phyloP scores from a whole-genome alignment of 2,797 vertebrate species.

The Eidolon dupreanum region DNA sequence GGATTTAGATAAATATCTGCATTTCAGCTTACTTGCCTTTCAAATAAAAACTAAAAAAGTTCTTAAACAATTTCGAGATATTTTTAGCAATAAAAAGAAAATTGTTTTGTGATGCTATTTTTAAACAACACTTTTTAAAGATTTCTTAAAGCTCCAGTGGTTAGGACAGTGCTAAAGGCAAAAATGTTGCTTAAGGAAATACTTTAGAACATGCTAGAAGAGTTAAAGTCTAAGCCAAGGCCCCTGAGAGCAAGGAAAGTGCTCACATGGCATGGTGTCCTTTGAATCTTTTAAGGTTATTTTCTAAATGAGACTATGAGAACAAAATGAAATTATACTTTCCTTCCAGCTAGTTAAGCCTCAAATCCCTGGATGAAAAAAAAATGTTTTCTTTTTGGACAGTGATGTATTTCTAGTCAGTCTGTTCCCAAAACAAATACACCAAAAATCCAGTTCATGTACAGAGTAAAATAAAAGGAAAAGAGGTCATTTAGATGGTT shows the following conservation, averaged over 20 bases:
- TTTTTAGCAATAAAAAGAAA: conserved; percentile 67
- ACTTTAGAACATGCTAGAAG: conserved; percentile 58
- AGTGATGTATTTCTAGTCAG: conserved; percentile 71
- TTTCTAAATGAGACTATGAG: conserved; percentile 75
- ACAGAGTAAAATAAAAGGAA: conserved; percentile 46
- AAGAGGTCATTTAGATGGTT: conserved; percentile 16
- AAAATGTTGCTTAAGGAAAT: conserved; percentile 77
- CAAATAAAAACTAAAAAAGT: conserved; percentile 41
- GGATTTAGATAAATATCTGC: conserved; percentile 63
- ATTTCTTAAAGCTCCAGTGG: conserved; percentile 75
- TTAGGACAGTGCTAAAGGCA: conserved; percentile 73
- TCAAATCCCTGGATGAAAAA: conserved; percentile 65
- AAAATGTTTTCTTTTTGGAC: conserved; percentile 76
- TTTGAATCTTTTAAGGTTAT: conserved; percentile 76
- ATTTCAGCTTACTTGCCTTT: conserved; percentile 65
- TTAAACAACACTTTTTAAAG: conserved; percentile 62
- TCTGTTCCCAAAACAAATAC: conserved; percentile 72
- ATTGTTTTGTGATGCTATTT: conserved; percentile 69
- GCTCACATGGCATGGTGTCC: conserved; percentile 69
- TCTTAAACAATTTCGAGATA: conserved; percentile 43
- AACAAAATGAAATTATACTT: conserved; percentile 79
- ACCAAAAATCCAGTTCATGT: conserved; percentile 59
- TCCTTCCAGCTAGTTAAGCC: conserved; percentile 75
- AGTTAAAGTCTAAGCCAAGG: conserved; percentile 55
- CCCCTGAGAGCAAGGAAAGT: conserved; percentile 58